A percentile compares a stretch with the other conserved stretches of the same genome.
Evolutionary conservation across 2,797 vertebrate genomes (phyloP).

Genomic region (Rhabdomys pumilio): DNA sequence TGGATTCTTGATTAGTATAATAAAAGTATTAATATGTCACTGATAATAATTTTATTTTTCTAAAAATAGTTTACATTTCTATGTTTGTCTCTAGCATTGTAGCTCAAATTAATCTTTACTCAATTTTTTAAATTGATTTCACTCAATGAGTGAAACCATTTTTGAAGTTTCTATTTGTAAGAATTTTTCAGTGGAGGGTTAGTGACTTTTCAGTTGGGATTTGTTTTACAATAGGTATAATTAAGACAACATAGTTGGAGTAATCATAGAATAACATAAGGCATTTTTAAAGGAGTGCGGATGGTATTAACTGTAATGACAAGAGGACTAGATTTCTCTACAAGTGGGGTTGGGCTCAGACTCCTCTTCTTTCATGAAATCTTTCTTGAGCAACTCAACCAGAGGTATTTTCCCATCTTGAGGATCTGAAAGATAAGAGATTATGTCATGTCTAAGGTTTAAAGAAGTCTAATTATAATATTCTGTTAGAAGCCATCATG

Average conservation of each 20-base stretch:
- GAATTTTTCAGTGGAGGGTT: conserved; percentile 16
- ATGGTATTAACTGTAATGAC: background rate
- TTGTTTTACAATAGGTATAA: background rate
- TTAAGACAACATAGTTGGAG: background rate
- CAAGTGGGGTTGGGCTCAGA: background rate
- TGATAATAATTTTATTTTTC: conserved; percentile 44
- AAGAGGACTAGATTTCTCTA: background rate
- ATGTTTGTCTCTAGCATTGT: background rate
- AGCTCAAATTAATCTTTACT: background rate
- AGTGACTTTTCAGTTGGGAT: background rate
- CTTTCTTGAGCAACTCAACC: conserved; percentile 8
- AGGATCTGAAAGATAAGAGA: conserved; percentile 13
- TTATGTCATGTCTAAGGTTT: background rate
- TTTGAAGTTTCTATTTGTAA: conserved; percentile 30
- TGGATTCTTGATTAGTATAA: background rate
- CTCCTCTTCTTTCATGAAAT: background rate
- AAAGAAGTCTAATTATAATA: conserved; percentile 40
- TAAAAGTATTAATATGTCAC: background rate
- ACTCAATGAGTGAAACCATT: background rate
- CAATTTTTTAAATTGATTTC: background rate
- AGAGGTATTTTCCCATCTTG: background rate
- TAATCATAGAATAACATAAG: background rate
- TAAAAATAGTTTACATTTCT: conserved; percentile 42
- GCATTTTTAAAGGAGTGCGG: background rate
- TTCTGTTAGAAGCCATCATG: background rate